These are phyloP conservation scores for Australoheros facetus DNA, from an alignment of 2,797 vertebrate genomes.

Conservation along the genomic window DNA sequence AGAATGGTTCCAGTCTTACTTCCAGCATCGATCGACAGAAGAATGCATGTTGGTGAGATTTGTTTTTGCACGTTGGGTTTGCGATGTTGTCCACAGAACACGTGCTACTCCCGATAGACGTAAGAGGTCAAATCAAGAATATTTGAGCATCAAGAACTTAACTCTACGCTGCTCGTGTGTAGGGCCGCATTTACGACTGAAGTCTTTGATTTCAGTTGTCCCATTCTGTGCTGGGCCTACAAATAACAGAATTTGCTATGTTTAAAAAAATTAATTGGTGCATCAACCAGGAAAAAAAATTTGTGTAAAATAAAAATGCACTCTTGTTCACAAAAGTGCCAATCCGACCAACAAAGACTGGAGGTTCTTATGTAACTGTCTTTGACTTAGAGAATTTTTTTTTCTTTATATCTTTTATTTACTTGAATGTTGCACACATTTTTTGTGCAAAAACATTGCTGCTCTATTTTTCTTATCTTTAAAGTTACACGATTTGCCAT, in stretches of 20 bases:
- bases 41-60: not conserved
- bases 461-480: constrained; percentile 83
- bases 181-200: constrained; percentile 54
- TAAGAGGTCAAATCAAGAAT: constrained; percentile 53
- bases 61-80: not conserved
- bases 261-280: constrained; percentile 43
- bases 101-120: constrained; percentile 48
- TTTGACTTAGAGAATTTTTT: constrained; percentile 71
- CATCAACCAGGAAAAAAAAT: constrained; percentile 56
- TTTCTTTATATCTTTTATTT: constrained; percentile 79
- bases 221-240: constrained; percentile 48
- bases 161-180: constrained; percentile 41
- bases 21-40: not conserved
- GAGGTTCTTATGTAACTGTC: constrained; percentile 79
- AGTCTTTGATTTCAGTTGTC: constrained; percentile 47
- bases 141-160: constrained; percentile 51
- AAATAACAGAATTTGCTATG: constrained; percentile 56
- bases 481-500: constrained; percentile 78
- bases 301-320: constrained; percentile 77
- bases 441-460: constrained; percentile 85
- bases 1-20: not conserved
- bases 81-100: constrained; percentile 59
- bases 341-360: constrained; percentile 86
- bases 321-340: constrained; percentile 88
- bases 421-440: constrained; percentile 86